These are phyloP conservation scores for Mythimna loreyi DNA, from an alignment of 2,888 invertebrate species.

Conservation along the genomic window DNA sequence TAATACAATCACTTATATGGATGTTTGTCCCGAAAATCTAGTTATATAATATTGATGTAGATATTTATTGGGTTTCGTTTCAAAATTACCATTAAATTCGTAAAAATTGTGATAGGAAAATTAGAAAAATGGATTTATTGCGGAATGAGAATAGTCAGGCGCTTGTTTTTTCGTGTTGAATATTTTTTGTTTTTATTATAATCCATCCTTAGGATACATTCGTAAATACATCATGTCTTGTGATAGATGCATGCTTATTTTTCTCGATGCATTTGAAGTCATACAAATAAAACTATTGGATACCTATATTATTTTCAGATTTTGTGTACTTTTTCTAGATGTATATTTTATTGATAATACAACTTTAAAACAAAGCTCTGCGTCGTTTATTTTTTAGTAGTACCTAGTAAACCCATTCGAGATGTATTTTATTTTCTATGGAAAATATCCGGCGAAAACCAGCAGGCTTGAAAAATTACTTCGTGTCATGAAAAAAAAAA, in stretches of 20 bases:
- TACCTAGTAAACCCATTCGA: not conserved
- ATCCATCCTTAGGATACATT: not conserved
- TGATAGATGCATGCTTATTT: slow-evolving; percentile 12
- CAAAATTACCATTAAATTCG: not conserved
- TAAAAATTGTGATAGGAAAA: not conserved
- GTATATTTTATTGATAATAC: slow-evolving; percentile 29
- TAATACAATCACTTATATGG: slow-evolving; percentile 9
- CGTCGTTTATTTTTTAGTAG: slow-evolving; percentile 2
- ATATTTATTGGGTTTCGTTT: not conserved
- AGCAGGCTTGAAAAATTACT: no score
- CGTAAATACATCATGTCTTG: not conserved
- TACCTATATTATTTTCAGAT: slow-evolving; percentile 39
- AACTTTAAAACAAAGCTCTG: slow-evolving; percentile 1
- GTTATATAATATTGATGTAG: not conserved
- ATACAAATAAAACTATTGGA: not conserved
- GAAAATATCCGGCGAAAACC: no score
- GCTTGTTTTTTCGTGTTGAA: not conserved
- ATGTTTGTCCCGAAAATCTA: slow-evolving; percentile 3
- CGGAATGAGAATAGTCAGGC: not conserved
- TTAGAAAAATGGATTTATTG: not conserved
- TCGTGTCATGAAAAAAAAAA: no score
- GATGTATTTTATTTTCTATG: not conserved
- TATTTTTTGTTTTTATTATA: not conserved
- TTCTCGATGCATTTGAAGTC: not conserved
- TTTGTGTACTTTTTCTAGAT: slow-evolving; percentile 22